These are phyloP conservation scores for Byasa hedistus DNA, from an alignment of 2,888 invertebrate species.

Conservation along the genomic window DNA sequence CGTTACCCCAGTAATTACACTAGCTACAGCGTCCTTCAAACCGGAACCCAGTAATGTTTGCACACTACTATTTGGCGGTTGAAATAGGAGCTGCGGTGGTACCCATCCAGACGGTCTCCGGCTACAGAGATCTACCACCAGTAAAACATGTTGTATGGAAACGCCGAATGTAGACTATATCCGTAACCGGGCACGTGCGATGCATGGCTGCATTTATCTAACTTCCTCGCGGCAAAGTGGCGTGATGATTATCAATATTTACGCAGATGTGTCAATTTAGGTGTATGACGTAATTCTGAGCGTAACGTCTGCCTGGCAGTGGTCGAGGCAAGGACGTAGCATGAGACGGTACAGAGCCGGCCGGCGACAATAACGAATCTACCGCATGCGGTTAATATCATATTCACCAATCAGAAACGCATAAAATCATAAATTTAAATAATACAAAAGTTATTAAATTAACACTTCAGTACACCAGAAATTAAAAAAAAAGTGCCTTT, in stretches of 20 bases:
- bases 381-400: slow-evolving; percentile 6
- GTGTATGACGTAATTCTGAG: slow-evolving; percentile 61
- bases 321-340: slow-evolving; percentile 51
- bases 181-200: slow-evolving; percentile 47
- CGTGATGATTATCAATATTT: slow-evolving; percentile 74
- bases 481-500: not conserved
- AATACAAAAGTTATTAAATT: not conserved
- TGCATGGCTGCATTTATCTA: slow-evolving; percentile 53
- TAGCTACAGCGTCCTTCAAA: no score
- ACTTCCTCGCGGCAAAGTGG: slow-evolving; percentile 56
- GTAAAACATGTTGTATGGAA: not conserved
- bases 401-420: not conserved
- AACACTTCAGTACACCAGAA: not conserved
- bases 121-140: no score
- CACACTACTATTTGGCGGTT: no score
- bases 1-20: no score
- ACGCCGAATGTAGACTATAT: slow-evolving; percentile 12
- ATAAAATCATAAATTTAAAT: not conserved
- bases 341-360: slow-evolving; percentile 44
- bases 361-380: slow-evolving; percentile 41
- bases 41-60: no score
- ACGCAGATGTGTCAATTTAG: slow-evolving; percentile 64
- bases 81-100: no score
- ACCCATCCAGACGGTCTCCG: no score
- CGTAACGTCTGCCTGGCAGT: slow-evolving; percentile 48